Evolutionary conservation across 2,888 invertebrate genomes (phyloP).

Genomic region (Seira ritae): DNA sequence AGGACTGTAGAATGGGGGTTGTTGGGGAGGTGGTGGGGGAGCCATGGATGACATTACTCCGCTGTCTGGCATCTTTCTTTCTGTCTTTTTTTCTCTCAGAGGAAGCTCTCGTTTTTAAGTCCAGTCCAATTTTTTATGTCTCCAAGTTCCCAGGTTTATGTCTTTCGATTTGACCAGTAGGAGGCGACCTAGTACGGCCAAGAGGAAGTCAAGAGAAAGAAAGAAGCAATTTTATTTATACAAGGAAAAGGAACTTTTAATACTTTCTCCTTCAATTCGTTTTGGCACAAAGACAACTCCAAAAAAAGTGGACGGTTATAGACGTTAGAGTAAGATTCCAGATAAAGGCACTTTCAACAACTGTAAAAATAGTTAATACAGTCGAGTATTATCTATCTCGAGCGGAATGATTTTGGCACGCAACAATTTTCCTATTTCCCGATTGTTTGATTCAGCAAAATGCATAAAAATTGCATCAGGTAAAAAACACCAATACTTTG

Average conservation of each 20-base stretch:
- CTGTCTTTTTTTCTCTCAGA: neutral
- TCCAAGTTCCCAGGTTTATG: neutral
- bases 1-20: slow-evolving; percentile 57
- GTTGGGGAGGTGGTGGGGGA: slow-evolving; percentile 43
- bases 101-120: slow-evolving; percentile 47
- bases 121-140: neutral
- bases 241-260: neutral
- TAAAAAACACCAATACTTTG: too few relatives aligned
- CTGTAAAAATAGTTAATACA: too few relatives aligned
- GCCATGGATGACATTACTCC: slow-evolving; percentile 54
- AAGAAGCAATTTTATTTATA: neutral
- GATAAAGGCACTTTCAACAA: too few relatives aligned
- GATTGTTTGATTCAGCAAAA: too few relatives aligned
- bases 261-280: too few relatives aligned
- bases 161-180: neutral
- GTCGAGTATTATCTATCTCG: too few relatives aligned
- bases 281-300: neutral
- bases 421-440: too few relatives aligned
- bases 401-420: too few relatives aligned
- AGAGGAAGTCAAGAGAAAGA: neutral
- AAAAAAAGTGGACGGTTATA: neutral
- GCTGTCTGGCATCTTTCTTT: slow-evolving; percentile 63
- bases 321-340: too few relatives aligned
- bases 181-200: neutral
- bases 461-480: too few relatives aligned